These are phyloP conservation scores for Vespertilio murinus DNA, from an alignment of 2,797 vertebrate genomes.

Conservation along the genomic window DNA sequence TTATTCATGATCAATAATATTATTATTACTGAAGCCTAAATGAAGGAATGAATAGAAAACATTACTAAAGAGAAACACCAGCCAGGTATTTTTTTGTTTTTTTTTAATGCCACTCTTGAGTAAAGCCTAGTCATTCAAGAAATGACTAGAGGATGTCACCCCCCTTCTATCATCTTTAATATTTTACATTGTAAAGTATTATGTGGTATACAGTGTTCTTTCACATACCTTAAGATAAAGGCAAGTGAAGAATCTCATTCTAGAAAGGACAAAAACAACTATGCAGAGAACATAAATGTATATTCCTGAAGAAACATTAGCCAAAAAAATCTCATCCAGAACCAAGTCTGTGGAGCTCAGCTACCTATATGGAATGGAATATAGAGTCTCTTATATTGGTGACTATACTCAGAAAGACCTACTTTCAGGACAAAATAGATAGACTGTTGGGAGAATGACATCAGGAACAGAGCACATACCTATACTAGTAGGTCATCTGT, in stretches of 20 bases:
- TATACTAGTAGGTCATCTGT: background rate
- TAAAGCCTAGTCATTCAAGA: background rate
- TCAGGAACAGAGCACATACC: background rate
- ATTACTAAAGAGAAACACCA: background rate
- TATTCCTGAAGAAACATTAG: background rate
- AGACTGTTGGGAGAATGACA: background rate
- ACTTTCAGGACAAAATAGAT: background rate
- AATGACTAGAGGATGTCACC: background rate
- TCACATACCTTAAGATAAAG: background rate
- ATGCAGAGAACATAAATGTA: background rate
- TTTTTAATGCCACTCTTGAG: background rate
- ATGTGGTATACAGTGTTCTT: background rate
- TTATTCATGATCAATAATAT: background rate
- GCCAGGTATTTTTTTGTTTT: no score
- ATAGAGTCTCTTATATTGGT: background rate
- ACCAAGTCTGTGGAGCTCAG: background rate
- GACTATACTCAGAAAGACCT: background rate
- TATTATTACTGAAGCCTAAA: background rate
- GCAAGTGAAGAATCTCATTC: background rate
- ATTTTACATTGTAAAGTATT: background rate
- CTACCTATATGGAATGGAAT: background rate
- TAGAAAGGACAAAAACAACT: background rate
- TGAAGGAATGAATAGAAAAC: background rate
- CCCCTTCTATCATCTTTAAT: background rate
- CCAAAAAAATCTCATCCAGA: background rate